Percentiles rank a stretch among this genome's conserved stretches.
These are phyloP conservation scores for Cebidichthys violaceus DNA, from an alignment of 2,113 vertebrate species.

Conservation along the genomic window DNA sequence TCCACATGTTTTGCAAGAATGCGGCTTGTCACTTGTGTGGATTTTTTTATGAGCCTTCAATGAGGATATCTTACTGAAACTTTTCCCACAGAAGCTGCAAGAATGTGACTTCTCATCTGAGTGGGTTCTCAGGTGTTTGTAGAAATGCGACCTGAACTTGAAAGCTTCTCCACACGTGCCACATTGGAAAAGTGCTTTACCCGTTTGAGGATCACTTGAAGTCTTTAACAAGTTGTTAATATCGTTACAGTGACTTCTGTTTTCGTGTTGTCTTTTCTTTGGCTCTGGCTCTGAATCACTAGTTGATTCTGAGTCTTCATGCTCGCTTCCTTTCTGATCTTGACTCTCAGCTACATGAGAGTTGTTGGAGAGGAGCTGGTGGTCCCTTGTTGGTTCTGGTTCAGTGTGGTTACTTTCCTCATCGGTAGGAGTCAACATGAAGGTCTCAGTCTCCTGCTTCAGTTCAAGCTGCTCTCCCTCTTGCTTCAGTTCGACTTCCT, in stretches of 20 bases:
- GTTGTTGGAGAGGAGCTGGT: background rate
- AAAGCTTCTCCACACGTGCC: background rate
- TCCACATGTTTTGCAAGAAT: too few species aligned
- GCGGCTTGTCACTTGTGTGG: too few species aligned
- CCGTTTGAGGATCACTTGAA: background rate
- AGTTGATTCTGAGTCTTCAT: background rate
- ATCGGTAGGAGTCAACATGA: background rate
- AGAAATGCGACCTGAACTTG: background rate
- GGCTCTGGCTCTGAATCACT: too few species aligned
- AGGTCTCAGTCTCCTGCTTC: slow-evolving; percentile 11
- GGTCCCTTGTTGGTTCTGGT: background rate
- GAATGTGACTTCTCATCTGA: background rate
- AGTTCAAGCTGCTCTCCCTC: slow-evolving; percentile 1
- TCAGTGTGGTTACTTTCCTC: background rate
- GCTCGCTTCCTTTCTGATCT: background rate
- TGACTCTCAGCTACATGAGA: slow-evolving; percentile 25
- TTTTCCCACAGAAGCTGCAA: background rate
- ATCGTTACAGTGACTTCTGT: too few species aligned
- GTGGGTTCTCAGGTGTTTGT: background rate
- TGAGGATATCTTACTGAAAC: too few species aligned
- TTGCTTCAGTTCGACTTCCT: background rate
- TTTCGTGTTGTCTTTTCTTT: background rate
- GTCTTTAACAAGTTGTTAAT: background rate
- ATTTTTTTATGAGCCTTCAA: too few species aligned
- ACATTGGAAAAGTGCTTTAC: background rate